Evolutionary conservation across 2,888 invertebrate genomes (phyloP), one percentile per base, ranked within the genome.

Genomic region (Euspilapteryx auroguttella): DNA sequence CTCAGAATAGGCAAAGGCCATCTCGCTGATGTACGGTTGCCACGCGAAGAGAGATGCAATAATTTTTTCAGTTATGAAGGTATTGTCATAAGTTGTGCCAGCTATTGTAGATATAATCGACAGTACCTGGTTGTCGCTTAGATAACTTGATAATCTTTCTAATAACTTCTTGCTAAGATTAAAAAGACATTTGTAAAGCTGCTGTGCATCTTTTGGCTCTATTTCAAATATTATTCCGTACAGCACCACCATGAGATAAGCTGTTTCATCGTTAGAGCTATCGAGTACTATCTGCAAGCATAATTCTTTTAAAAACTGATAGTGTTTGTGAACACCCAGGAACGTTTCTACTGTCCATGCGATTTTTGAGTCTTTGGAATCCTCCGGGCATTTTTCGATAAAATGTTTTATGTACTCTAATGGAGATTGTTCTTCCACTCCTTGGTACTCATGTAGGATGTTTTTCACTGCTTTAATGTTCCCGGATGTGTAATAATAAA

Each of bases 11-110:
- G 29, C 59, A 32, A 62, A 53, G 12, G 44, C 55, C 62, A 73
- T 66, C 49, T 71, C 62, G 39, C 56, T 55, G 13, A 75, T 59
- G 32, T 55, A 62, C 5, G 73, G 69, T 36, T 71, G 71, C 73
- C 71, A 73, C 21, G 49, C 44, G 38, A 77, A 53, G 14, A 81
- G 47, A 2, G 80, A 79, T 22, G 48, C 44, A 12, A 79, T 54
- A 25, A 82, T 71, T 35, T 68, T 65, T 21, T 76, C 58, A 3
- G 78, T 54, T 12, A 79, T 61, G 38, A 66, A 81, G 15, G 50
- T 57, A 23, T 66, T 65, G 32, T 79, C 80, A 38, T 78, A 82
- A 38, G 55, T 43, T 23, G 45, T 38, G 38, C 75, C 66, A 15
- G 75, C 78, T 32, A 65, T 49, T 49, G 73, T 59, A 9, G 78